Evolutionary conservation across 2,888 invertebrate species (phyloP), one percentile per base, ranked within the genome.

Genomic region (Cephalotes varians): DNA sequence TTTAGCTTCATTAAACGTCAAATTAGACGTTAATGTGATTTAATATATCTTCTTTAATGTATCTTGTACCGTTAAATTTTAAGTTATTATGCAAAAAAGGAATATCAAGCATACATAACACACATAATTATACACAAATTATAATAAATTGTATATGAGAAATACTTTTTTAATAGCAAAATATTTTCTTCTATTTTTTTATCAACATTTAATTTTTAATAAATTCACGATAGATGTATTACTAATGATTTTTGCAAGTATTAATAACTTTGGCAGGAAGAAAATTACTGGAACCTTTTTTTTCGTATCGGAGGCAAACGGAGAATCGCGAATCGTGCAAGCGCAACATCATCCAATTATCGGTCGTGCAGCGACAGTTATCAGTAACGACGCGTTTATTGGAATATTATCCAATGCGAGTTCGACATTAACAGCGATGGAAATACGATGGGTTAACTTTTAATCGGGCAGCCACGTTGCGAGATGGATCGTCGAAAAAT

Each of bases 371-470:
- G 62, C 81, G 54, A 69, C 69, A 74, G 82, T 74, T 84, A 84
- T 84, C 84, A 76, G 73, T 82, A 82, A 82, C 82, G 76, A 82
- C 82, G 56, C 82, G 69, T 84, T 76, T 77, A 82, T 76, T 74
- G 74, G 82, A 82, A 84, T 84, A 82, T 84, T 72, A 74, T 64
- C 67, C 62, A 64, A 76, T 76, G 82, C 37, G 60, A 74, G 69
- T 81, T 73, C 72, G 82, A 72, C 82, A 81, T 82, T 82, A 82
- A 80, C 82, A 65, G 54, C 54, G 83, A 73, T 65, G 67, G 67
- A 81, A 80, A 82, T 82, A 82, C 81, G 81, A 58, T 69, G 81
- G 81, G 81, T 82, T 82, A 82, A 82, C 81, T 80, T 82, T 80
- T 80, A 69, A 60, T 82, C 81, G 81, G 79, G 81, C 79, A 49